Evolutionary conservation across 2,113 vertebrate genomes (phyloP), one percentile per base, ranked within the genome.

Genomic region (Oreochromis spilurus): DNA sequence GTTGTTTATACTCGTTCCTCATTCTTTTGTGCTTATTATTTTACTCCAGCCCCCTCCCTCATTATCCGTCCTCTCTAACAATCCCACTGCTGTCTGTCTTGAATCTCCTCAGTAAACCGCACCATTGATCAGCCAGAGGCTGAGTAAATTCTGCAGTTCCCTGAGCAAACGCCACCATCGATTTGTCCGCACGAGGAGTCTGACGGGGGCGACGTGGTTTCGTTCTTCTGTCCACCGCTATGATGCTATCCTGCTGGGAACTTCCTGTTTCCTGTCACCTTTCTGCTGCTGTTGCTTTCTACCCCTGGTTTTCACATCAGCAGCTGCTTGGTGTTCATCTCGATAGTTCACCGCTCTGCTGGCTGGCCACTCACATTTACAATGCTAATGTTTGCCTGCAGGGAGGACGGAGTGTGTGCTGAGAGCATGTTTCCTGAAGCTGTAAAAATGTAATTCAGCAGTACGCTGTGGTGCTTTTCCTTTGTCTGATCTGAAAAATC

Each of bases 321-420:
- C 89, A 57, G 83, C 84, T 62, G 78, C 67, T 72, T 36, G 72
- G 17, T 60, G 87, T 58, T 88, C n/a, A 17, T 83, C 53, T 75
- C 85, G 40, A 57, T 79, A 80, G 86, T 55, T 83, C 79, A 31
- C 26, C 4, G 21, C 80, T 85, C 75, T 70, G 79, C 65, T 84
- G 53, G 38, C 57, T 13, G 84, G 78, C 54, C 83, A 8, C 83
- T 58, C 67, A 78, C 65, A 90, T 90, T 90, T 89, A 82, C 87
- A 84, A 81, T 89, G 90, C 90, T 91, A 90, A 90, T 93, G 84
- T 84, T 26, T 9, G 58, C 88, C 88, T 87, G 83, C 67, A 67
- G 86, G 79, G 80, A 85, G 57, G 58, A 77, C 38, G 9, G 38
- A 8, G 17, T 21, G 84, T 65, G 84, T 80, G 53, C 45, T 31